Conservation (phyloP, 1,140 invertebrate species). For the Chrysoperla carnea region DNA sequence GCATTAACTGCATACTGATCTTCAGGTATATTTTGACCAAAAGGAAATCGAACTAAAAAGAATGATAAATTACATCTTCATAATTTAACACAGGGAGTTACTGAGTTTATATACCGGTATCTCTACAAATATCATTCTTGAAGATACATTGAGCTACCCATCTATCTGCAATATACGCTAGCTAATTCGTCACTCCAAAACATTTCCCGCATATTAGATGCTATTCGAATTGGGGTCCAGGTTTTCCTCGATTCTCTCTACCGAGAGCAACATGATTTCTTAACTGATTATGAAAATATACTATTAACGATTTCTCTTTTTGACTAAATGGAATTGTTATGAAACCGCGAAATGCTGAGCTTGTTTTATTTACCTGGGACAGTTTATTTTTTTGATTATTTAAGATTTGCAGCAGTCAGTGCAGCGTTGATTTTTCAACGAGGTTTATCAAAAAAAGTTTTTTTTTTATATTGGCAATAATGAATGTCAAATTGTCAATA, state of each 20-base stretch:
- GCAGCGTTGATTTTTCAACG: too few relatives aligned
- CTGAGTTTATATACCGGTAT: conserved; percentile 26
- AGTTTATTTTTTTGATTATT: too few relatives aligned
- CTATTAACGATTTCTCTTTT: conserved; percentile 14
- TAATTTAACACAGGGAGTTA: background rate
- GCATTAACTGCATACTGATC: conserved; percentile 13
- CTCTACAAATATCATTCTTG: conserved; percentile 33
- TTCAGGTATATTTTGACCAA: conserved; percentile 20
- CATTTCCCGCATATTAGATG: conserved; percentile 32
- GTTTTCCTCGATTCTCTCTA: conserved; percentile 23
- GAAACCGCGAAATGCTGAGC: conserved; percentile 14
- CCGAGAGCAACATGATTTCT: conserved; percentile 27
- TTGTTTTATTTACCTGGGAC: conserved; percentile 4
- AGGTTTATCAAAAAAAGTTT: too few relatives aligned
- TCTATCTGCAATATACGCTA: conserved; percentile 34
- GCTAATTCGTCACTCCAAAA: conserved; percentile 44
- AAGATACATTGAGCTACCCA: conserved; percentile 41
- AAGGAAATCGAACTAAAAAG: conserved; percentile 13
- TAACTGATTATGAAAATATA: conserved; percentile 27
- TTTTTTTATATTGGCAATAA: too few relatives aligned
- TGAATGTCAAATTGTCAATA: too few relatives aligned
- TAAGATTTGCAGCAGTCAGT: too few relatives aligned
- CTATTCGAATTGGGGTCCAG: conserved; percentile 31
- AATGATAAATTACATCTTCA: background rate
- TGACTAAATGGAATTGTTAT: conserved; percentile 11